Evolutionary conservation across 2,113 vertebrate genomes (phyloP), one percentile per base, ranked within the genome.

Genomic region (Apodemus speciosus): DNA sequence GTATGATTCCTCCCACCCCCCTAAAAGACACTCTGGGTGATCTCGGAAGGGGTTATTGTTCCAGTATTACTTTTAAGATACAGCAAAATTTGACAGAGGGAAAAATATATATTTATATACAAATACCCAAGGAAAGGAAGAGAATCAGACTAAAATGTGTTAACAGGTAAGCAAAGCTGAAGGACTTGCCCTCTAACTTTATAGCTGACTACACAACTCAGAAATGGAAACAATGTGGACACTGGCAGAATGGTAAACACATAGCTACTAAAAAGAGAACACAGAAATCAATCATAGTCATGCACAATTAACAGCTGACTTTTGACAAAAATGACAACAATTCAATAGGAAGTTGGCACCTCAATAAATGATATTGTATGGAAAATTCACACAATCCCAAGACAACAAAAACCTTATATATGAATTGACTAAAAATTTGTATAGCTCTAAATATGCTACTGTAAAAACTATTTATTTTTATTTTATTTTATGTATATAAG

Each of bases 21-120:
- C 0, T 1, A 20, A 23, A 20, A 0, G n/a, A 68, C n/a, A 49
- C 2, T 38, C 0, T 11, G 62, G 8, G 3, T 53, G 9, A n/a
- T 88, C 38, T 60, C 60, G 80, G 46, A 75, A 88, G 35, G 43
- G 4, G 32, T 27, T 8, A 18, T 62, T 83, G 56, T 60, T 69
- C 6, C 51, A 14, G 51, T 58, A 15, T 8, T 68, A 27, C 25
- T 10, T 68, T 72, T 25, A 68, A 16, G 13, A 18, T 23, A 46
- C 51, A 80, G 62, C 21, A 76, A 88, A 93, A 92, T 43, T 15
- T 21, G 3, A 56, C 16, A 27, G 4, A 60, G 25, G 9, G 38
- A 88, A 66, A 9, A 25, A 60, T 9, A 60, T 3, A 62, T 1
- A 27, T 4, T 27, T 7, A 60, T 7, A 60, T 3, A 30, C 25